A percentile compares a stretch with the other conserved stretches of the same genome.
These are phyloP conservation scores for Enteromius fasciolatus DNA, from an alignment of 2,797 vertebrate species.

Conservation along the genomic window DNA sequence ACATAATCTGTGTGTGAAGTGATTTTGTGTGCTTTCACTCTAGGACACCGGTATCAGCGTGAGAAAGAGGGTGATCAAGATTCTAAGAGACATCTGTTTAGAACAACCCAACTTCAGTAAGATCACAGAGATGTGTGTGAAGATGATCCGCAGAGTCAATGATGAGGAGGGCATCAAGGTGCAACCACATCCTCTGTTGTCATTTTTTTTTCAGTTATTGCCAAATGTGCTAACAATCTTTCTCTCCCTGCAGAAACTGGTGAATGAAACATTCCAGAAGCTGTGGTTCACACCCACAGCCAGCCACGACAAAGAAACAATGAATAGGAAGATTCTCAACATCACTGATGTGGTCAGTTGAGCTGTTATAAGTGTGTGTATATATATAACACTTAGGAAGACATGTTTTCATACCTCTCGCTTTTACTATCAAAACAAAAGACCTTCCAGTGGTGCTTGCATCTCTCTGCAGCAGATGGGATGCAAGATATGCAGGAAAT, in stretches of 20 bases:
- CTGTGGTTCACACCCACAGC: conserved; percentile 97
- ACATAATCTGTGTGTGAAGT: neutral
- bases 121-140: conserved; percentile 98
- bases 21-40: neutral
- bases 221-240: neutral
- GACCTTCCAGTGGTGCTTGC: neutral
- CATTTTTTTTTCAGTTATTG: neutral
- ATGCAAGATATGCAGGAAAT: conserved; percentile 12
- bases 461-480: conserved; percentile 5
- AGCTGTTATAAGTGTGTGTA: neutral
- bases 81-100: conserved; percentile 95
- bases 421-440: conserved; percentile 4
- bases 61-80: conserved; percentile 96
- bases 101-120: conserved; percentile 95
- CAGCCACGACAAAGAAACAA: conserved; percentile 92
- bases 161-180: conserved; percentile 98
- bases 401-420: neutral
- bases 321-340: conserved; percentile 97
- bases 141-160: conserved; percentile 98
- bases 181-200: neutral
- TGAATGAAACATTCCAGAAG: conserved; percentile 99
- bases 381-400: neutral
- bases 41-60: conserved; percentile 98
- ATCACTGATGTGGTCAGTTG: conserved; percentile 93
- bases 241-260: conserved; percentile 85